Percentiles rank a stretch among this genome's conserved stretches.
Evolutionary conservation across 2,888 invertebrate genomes (phyloP).

Genomic region (Spilosoma lubricipeda): DNA sequence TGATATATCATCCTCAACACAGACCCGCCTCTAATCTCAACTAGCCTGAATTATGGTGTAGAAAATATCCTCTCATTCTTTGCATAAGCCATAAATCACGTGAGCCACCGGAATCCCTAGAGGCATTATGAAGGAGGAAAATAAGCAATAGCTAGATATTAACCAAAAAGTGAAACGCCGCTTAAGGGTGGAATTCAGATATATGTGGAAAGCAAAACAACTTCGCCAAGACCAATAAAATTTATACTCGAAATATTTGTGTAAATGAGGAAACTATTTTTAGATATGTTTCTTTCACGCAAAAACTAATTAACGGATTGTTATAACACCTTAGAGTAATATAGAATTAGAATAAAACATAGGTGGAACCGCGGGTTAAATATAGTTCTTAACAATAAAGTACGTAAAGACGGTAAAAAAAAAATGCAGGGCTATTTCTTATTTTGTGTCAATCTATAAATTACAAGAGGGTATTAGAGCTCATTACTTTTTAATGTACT

Average conservation of each 20-base stretch:
- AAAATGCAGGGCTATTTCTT: constrained; percentile 1
- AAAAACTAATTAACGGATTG: no score
- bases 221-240: constrained; percentile 33
- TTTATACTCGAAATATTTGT: constrained; percentile 36
- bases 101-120: constrained; percentile 75
- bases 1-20: constrained; percentile 75
- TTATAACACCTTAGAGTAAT: no score
- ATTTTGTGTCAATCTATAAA: constrained; percentile 18
- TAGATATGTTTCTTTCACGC: neutral
- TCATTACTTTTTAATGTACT: constrained; percentile 50
- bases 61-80: constrained; percentile 83
- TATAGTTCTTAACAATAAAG: neutral
- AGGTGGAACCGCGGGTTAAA: no score
- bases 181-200: constrained; percentile 50
- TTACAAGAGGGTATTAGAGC: constrained; percentile 35
- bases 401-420: constrained; percentile 12
- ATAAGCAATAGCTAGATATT: constrained; percentile 80
- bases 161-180: constrained; percentile 68
- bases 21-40: constrained; percentile 79
- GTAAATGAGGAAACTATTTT: constrained; percentile 12
- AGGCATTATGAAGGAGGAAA: constrained; percentile 76
- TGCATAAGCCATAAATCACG: constrained; percentile 84
- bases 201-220: constrained; percentile 50
- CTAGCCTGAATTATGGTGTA: constrained; percentile 82
- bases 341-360: no score